Conservation (phyloP, 2,888 invertebrate species). For the Temnothorax unifasciatus region DNA sequence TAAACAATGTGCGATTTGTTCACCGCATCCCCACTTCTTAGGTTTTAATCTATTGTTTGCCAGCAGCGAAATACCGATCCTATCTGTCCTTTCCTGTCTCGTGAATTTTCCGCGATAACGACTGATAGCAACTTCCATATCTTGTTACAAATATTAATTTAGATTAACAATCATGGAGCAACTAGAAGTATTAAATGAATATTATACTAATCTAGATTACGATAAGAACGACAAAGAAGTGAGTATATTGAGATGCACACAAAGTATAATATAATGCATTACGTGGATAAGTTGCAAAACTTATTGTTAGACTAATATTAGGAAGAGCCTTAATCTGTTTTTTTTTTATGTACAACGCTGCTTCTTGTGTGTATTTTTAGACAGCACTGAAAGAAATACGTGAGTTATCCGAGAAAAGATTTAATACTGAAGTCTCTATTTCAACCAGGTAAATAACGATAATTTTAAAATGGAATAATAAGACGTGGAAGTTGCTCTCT, state of each 20-base stretch:
- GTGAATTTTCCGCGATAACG: neutral
- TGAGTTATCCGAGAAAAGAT: neutral
- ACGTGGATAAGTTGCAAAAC: no score
- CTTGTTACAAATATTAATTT: no score
- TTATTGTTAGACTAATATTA: no score
- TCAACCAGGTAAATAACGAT: neutral
- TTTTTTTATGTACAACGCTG: neutral
- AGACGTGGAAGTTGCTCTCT: neutral
- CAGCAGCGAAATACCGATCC: no score
- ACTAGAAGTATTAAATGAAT: neutral
- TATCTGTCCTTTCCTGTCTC: neutral
- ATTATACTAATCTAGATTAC: constrained; percentile 10
- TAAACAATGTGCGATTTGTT: neutral
- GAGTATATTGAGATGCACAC: no score
- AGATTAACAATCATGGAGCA: neutral
- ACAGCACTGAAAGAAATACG: neutral
- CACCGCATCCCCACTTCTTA: no score
- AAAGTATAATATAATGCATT: no score
- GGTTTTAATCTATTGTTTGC: no score
- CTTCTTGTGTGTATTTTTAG: neutral
- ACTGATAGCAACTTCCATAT: neutral
- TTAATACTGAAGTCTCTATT: no score
- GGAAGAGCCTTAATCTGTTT: no score
- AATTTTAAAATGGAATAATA: neutral
- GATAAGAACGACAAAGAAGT: neutral